Percentiles rank a stretch among this genome's conserved stretches.
Conservation (phyloP, 2,797 vertebrate species). For the Cossypha dichroa region DNA sequence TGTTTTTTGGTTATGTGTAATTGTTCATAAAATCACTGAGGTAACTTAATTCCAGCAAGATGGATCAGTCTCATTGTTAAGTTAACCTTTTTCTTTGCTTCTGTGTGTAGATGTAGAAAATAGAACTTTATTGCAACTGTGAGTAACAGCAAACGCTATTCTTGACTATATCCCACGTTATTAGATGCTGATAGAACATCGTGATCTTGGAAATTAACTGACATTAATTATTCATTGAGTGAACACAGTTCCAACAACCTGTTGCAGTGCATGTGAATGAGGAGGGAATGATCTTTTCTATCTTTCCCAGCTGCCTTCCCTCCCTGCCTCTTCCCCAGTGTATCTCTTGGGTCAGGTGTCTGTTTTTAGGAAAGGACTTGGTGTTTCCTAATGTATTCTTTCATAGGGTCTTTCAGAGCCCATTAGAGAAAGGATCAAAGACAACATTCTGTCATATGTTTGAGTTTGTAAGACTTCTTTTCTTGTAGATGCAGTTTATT, state of each 20-base stretch:
- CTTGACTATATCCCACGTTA: neutral
- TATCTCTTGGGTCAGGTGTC: neutral
- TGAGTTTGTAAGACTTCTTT: neutral
- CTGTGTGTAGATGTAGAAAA: neutral
- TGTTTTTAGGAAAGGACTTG: neutral
- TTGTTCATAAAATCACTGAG: neutral
- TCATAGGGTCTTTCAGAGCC: neutral
- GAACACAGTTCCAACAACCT: neutral
- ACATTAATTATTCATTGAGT: neutral
- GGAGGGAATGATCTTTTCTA: neutral
- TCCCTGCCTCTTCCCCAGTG: no score
- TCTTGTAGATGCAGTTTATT: neutral
- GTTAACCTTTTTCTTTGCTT: neutral
- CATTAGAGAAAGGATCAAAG: neutral
- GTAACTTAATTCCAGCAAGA: neutral
- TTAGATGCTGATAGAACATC: neutral
- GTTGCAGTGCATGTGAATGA: neutral
- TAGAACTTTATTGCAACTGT: neutral
- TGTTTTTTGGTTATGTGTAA: neutral
- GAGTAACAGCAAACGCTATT: neutral
- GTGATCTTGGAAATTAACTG: neutral
- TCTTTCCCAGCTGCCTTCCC: rapidly evolving
- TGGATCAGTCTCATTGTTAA: neutral
- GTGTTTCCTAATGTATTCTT: neutral
- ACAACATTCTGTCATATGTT: rapidly evolving